Conservation (phyloP, 2,888 invertebrate genomes). For the Hydroisotoma schaefferi region DNA sequence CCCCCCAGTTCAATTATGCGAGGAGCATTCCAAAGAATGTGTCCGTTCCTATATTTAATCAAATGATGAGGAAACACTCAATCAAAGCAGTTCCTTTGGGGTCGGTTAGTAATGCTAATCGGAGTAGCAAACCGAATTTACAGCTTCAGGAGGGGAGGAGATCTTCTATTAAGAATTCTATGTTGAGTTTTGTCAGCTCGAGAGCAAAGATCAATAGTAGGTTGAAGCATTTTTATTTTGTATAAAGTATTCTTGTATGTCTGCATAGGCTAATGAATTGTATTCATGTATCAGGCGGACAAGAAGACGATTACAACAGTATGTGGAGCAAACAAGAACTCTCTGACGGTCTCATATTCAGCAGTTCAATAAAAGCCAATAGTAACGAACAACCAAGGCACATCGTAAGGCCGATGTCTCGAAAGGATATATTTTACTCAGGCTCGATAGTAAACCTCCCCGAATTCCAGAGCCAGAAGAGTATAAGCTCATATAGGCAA, state of each 20-base stretch:
- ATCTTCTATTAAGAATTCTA: constrained; percentile 35
- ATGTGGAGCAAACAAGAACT: constrained; percentile 49
- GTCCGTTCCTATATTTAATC: constrained; percentile 83
- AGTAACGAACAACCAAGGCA: constrained; percentile 59
- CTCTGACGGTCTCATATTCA: constrained; percentile 46
- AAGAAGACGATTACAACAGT: constrained; percentile 46
- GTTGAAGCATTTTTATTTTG: neutral
- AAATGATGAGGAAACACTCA: constrained; percentile 63
- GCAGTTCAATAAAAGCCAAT: constrained; percentile 41
- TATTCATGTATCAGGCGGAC: constrained; percentile 20
- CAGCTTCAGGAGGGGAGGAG: constrained; percentile 31
- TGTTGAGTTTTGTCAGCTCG: constrained; percentile 33
- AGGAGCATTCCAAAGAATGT: constrained; percentile 68
- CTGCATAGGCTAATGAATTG: neutral
- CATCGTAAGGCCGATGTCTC: constrained; percentile 83
- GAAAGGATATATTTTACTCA: constrained; percentile 96
- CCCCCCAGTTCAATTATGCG: constrained; percentile 46
- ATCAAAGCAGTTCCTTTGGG: constrained; percentile 47
- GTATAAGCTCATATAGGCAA: constrained; percentile 82
- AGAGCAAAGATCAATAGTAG: constrained; percentile 29
- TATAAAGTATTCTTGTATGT: neutral
- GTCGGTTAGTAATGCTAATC: constrained; percentile 10
- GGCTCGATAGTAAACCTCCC: constrained; percentile 91
- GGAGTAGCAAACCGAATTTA: constrained; percentile 44
- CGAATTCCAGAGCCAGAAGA: constrained; percentile 88